Conservation (phyloP, 2,888 invertebrate genomes). For the Clunio marinus region DNA sequence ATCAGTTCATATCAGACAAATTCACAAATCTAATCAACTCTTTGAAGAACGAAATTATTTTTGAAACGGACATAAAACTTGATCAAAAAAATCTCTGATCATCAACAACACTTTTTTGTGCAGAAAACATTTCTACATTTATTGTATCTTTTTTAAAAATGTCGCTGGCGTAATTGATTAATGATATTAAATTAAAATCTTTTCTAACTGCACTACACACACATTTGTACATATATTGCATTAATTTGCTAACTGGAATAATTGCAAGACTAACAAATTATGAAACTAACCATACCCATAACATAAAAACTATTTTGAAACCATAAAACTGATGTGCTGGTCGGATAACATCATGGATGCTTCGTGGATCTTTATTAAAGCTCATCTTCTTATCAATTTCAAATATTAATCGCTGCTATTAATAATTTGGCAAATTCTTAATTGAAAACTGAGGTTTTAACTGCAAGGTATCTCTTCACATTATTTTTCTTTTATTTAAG, state of each 20-base stretch:
- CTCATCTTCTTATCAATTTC: slow-evolving; percentile 19
- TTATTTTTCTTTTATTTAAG: not conserved
- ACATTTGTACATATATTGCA: not conserved
- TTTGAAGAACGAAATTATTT: too few relatives aligned
- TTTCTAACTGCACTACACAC: not conserved
- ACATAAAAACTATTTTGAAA: too few relatives aligned
- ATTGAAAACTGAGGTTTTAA: slow-evolving; percentile 29
- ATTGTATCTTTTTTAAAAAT: too few relatives aligned
- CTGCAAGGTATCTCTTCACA: slow-evolving; percentile 38
- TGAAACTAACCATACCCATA: not conserved
- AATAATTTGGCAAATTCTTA: slow-evolving; percentile 19
- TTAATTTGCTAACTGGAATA: slow-evolving; percentile 1
- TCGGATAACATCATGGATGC: not conserved
- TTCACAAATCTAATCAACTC: too few relatives aligned
- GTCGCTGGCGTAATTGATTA: too few relatives aligned
- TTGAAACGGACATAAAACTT: too few relatives aligned
- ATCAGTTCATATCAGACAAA: too few relatives aligned
- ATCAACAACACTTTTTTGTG: too few relatives aligned
- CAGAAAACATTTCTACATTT: too few relatives aligned
- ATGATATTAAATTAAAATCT: too few relatives aligned
- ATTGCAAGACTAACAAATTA: not conserved
- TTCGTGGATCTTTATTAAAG: not conserved
- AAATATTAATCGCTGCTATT: slow-evolving; percentile 29
- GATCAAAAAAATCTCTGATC: too few relatives aligned
- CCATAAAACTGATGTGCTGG: too few relatives aligned